A percentile compares a stretch with the other conserved stretches of the same genome.
Evolutionary conservation across 1,140 invertebrate species (phyloP).

Genomic region (Orussus abietinus): DNA sequence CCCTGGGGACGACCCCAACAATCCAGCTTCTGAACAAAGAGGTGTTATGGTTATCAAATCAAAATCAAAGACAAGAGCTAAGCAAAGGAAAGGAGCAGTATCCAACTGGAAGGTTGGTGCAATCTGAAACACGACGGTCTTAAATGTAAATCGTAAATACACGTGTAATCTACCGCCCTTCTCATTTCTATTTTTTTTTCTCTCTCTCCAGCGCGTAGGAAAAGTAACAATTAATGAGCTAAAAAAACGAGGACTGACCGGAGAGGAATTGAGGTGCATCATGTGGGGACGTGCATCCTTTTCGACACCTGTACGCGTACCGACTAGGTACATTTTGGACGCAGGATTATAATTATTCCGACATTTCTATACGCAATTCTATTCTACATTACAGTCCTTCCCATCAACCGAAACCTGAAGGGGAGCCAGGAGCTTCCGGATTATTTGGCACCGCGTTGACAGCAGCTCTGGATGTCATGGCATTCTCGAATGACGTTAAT

Average conservation of each 20-base stretch:
- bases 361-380: too few species aligned
- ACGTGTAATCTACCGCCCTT: too few species aligned
- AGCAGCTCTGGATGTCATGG: constrained; percentile 77
- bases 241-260: constrained; percentile 77
- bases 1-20: constrained; percentile 71
- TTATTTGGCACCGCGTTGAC: constrained; percentile 67
- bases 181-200: constrained; percentile 4
- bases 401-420: too few species aligned
- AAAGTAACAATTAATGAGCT: constrained; percentile 82
- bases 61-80: constrained; percentile 92
- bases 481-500: constrained; percentile 70
- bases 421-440: too few species aligned
- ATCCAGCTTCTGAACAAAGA: constrained; percentile 70
- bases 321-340: constrained; percentile 57
- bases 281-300: constrained; percentile 88
- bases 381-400: too few species aligned
- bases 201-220: constrained; percentile 67
- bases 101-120: constrained; percentile 89
- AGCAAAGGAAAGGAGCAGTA: constrained; percentile 93
- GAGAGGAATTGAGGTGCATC: constrained; percentile 76
- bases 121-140: constrained; percentile 16
- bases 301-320: constrained; percentile 74
- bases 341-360: constrained; percentile 4
- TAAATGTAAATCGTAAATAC: constrained; percentile 8
- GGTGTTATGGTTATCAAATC: constrained; percentile 98